phyloP scores from a whole-genome alignment of 2,888 invertebrate species.

The Ferrisia virgata region DNA sequence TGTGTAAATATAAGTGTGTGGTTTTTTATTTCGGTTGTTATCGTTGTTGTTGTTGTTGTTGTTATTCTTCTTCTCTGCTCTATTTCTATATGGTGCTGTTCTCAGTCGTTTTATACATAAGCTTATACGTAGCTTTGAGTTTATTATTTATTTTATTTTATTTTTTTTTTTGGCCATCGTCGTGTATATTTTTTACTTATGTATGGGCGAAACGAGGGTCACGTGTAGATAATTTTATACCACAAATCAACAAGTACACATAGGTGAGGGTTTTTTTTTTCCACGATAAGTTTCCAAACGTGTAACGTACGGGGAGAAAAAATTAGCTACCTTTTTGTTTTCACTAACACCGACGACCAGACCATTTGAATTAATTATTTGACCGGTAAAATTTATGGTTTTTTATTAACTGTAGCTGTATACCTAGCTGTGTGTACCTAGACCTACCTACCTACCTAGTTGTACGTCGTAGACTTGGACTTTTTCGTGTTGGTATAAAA shows the following conservation, averaged over 20 bases:
- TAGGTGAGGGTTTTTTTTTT: not conserved
- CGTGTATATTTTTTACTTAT: no score
- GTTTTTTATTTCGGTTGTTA: no score
- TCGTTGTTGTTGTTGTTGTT: no score
- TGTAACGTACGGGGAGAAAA: not conserved
- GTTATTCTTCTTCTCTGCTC: no score
- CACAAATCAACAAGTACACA: not conserved
- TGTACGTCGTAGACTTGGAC: no score
- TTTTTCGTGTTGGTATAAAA: not conserved
- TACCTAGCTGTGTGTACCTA: no score
- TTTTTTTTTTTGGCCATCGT: not conserved
- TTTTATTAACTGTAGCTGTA: not conserved
- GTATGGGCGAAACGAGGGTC: no score
- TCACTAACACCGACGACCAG: not conserved
- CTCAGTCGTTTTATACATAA: no score
- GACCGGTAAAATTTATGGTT: not conserved
- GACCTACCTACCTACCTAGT: no score
- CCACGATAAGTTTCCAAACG: not conserved
- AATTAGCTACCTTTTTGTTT: not conserved
- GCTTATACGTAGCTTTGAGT: no score
- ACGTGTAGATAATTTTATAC: not conserved
- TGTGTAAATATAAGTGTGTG: no score
- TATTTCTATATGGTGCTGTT: no score
- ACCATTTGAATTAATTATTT: slow-evolving; percentile 15
- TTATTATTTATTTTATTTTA: not conserved